Percentiles rank a stretch among this genome's conserved stretches.
Evolutionary conservation across 2,113 vertebrate species (phyloP).

Genomic region (Nipponia nippon): DNA sequence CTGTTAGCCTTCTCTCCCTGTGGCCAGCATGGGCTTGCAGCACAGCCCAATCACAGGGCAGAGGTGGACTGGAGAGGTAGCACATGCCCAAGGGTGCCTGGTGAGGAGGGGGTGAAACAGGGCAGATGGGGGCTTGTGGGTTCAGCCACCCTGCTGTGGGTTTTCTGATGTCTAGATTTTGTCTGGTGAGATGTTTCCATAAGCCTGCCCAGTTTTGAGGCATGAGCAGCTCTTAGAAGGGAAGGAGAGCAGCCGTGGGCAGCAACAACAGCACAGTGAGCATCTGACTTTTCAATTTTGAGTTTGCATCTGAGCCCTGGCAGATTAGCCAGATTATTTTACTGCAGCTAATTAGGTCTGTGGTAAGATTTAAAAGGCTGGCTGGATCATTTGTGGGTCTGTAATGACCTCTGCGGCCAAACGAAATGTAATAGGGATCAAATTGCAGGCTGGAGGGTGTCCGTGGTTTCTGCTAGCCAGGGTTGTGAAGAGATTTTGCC

Average conservation of each 20-base stretch:
- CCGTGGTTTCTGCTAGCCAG: background rate
- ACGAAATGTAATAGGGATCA: background rate
- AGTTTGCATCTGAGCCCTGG: background rate
- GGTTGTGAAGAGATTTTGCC: background rate
- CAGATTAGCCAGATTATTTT: background rate
- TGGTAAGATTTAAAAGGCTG: background rate
- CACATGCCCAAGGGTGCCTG: accelerated
- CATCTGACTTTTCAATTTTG: background rate
- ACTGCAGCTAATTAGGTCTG: background rate
- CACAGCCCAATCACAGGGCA: accelerated
- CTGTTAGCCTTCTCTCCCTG: background rate
- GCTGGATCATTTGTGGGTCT: background rate
- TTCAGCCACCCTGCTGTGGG: background rate
- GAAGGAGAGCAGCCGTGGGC: background rate
- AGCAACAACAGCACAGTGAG: background rate
- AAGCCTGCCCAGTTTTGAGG: background rate
- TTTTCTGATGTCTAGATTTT: background rate
- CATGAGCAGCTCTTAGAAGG: background rate
- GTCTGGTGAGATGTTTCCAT: background rate
- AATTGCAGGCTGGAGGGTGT: background rate
- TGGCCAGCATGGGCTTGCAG: background rate
- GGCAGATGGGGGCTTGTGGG: accelerated
- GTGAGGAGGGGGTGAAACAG: background rate
- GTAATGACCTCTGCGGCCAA: background rate
- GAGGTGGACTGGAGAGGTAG: background rate